Evolutionary conservation across 2,113 vertebrate species (phyloP).

Genomic region (Anseranas semipalmata): DNA sequence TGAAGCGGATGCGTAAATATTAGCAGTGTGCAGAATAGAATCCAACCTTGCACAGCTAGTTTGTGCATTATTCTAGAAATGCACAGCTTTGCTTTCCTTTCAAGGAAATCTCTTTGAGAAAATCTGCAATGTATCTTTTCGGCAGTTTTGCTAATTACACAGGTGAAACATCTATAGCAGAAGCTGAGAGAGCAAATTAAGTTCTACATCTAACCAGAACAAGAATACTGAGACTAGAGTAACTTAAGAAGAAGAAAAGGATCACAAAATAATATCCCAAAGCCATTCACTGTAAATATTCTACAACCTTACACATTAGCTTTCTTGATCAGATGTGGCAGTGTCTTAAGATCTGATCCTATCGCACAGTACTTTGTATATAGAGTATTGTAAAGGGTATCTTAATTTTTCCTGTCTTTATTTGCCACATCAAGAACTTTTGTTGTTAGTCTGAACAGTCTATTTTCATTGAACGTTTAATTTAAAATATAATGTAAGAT

Average conservation of each 20-base stretch:
- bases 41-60: background rate
- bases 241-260: background rate
- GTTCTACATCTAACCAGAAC: background rate
- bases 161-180: background rate
- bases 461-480: constrained; percentile 26
- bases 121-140: background rate
- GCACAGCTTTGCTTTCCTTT: background rate
- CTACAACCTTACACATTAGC: background rate
- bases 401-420: background rate
- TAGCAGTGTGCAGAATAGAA: background rate
- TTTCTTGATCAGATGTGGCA: background rate
- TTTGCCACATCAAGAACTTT: background rate
- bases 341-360: background rate
- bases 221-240: background rate
- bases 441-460: background rate
- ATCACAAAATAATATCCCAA: background rate
- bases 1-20: background rate
- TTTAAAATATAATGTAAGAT: constrained; percentile 5
- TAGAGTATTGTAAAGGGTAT: background rate
- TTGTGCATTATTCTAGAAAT: background rate
- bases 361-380: background rate
- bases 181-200: background rate
- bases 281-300: background rate
- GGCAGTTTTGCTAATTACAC: background rate
- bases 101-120: background rate